phyloP scores from a whole-genome alignment of 2,113 vertebrate species.

The Ceyx margarethae region DNA sequence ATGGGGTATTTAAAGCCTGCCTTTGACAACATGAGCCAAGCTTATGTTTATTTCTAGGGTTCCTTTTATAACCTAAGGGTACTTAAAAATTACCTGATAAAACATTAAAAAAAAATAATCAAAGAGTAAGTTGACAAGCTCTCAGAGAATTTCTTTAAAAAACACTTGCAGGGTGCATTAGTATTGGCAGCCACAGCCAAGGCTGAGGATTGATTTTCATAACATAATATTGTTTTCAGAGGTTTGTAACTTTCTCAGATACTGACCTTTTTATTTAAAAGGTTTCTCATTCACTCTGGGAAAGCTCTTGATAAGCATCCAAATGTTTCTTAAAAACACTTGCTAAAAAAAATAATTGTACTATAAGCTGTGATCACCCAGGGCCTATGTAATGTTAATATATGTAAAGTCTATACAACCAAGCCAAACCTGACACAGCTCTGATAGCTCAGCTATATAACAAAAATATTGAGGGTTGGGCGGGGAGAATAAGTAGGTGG shows the following conservation, averaged over 20 bases:
- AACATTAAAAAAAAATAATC: not conserved
- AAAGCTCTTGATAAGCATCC: not conserved
- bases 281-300: not conserved
- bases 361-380: not conserved
- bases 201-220: not conserved
- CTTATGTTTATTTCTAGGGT: not conserved
- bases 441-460: not conserved
- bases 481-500: not conserved
- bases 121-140: not conserved
- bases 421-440: not conserved
- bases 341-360: not conserved
- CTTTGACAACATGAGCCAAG: not conserved
- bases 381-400: not conserved
- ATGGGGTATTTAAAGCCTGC: not conserved
- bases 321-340: not conserved
- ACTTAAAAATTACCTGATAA: not conserved
- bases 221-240: not conserved
- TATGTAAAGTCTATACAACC: not conserved
- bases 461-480: fast-evolving
- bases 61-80: not conserved
- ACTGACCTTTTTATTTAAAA: not conserved
- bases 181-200: not conserved
- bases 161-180: not conserved
- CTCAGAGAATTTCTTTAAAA: not conserved
- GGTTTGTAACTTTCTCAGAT: not conserved